phyloP scores from a whole-genome alignment of 23 tunicate species.

The Trididemnum miniatum region DNA sequence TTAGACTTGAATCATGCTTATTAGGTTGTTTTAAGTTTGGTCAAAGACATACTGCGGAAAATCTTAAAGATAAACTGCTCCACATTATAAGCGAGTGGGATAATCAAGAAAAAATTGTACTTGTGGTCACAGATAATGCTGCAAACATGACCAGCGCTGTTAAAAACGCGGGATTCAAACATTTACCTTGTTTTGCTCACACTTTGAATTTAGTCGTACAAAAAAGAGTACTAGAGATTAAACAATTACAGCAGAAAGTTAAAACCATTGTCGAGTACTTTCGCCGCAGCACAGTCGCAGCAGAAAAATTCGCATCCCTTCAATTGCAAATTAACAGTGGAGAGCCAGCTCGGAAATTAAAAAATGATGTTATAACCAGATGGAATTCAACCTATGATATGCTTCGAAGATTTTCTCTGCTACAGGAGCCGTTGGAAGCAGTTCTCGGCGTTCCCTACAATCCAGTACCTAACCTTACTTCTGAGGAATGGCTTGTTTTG shows the following conservation, averaged over 20 bases:
- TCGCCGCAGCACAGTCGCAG: no score
- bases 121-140: conserved; percentile 5
- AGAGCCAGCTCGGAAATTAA: background rate
- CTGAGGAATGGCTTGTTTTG: background rate
- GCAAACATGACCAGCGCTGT: background rate
- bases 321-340: background rate
- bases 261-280: no score
- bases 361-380: background rate
- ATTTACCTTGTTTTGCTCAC: conserved; percentile 14
- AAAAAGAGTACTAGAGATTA: background rate
- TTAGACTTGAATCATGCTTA: background rate
- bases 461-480: background rate
- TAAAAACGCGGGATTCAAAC: background rate
- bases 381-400: background rate
- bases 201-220: conserved; percentile 4
- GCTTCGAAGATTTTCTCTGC: background rate
- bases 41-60: conserved; percentile 5
- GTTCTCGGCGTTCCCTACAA: background rate
- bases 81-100: conserved; percentile 7
- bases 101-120: conserved; percentile 2
- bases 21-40: background rate
- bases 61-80: background rate
- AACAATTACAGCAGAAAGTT: background rate
- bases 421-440: background rate
- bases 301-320: conserved; percentile 8